Conservation (phyloP, 2,113 vertebrate species). For the Toxotes jaculatrix region DNA sequence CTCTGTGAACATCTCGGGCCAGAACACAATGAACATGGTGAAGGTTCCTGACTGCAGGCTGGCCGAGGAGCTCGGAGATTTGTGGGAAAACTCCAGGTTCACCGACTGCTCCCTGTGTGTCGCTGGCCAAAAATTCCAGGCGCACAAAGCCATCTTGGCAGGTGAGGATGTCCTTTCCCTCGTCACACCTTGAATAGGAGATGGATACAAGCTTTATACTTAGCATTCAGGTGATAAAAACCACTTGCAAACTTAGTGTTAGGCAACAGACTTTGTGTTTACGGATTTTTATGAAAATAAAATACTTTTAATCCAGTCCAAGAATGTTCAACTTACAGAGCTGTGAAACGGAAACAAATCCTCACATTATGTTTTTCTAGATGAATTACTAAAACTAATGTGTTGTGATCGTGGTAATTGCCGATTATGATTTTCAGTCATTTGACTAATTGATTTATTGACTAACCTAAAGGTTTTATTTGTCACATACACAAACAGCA, state of each 20-base stretch:
- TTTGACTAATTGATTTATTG: not conserved
- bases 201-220: not conserved
- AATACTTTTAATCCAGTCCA: not conserved
- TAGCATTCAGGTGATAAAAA: not conserved
- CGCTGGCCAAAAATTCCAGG: constrained; percentile 93
- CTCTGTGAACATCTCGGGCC: constrained; percentile 93
- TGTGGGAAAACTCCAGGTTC: constrained; percentile 94
- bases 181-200: not conserved
- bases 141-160: constrained; percentile 94
- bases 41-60: constrained; percentile 93
- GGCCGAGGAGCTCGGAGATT: constrained; percentile 91
- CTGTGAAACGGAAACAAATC: no score
- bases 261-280: not conserved
- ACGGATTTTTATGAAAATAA: not conserved
- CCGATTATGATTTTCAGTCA: not conserved
- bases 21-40: constrained; percentile 95
- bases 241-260: not conserved
- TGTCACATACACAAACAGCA: not conserved
- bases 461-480: not conserved
- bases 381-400: not conserved
- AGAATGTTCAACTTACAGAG: no score
- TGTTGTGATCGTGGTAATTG: not conserved
- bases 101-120: constrained; percentile 93
- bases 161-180: constrained; percentile 79
- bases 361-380: not conserved